Evolutionary conservation across 2,888 invertebrate species (phyloP).

Genomic region (Sylvicola fuscatus): DNA sequence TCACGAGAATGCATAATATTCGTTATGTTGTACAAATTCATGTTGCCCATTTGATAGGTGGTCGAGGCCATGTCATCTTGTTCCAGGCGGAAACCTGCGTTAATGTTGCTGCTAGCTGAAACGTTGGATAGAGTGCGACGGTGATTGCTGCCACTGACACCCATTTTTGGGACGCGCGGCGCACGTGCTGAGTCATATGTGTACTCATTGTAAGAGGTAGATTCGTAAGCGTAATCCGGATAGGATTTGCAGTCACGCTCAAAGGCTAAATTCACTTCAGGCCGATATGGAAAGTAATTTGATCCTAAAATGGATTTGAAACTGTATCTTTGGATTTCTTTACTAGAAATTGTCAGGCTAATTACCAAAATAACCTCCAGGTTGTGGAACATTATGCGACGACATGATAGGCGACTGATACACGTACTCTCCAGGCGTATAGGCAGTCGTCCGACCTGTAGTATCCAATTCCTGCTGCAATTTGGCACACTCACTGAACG

Average conservation of each 20-base stretch:
- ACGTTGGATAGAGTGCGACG: conserved; percentile 62
- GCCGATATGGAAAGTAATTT: conserved; percentile 24
- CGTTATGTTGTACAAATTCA: conserved; percentile 8
- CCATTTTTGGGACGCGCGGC: conserved; percentile 25
- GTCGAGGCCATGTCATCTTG: conserved; percentile 28
- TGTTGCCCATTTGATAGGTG: conserved; percentile 16
- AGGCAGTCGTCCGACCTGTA: conserved; percentile 16
- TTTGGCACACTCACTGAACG: conserved; percentile 37
- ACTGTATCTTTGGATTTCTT: no score
- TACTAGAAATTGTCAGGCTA: no score
- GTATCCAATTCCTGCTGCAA: conserved; percentile 5
- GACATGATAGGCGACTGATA: not conserved
- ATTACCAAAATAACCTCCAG: conserved; percentile 21
- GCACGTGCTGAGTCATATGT: conserved; percentile 2
- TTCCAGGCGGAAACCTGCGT: conserved; percentile 39
- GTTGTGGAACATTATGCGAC: conserved; percentile 2
- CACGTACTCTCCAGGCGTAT: conserved; percentile 16
- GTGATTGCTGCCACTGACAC: conserved; percentile 30
- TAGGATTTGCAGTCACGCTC: conserved; percentile 25
- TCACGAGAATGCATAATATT: not conserved
- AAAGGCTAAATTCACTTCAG: conserved; percentile 19
- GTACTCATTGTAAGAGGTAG: conserved; percentile 1
- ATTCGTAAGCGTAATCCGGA: conserved; percentile 20
- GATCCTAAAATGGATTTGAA: no score
- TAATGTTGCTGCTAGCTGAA: conserved; percentile 39